These are phyloP conservation scores for Holothuria scabra DNA, from an alignment of 53 echinoderm and acorn worm genomes.

Conservation along the genomic window DNA sequence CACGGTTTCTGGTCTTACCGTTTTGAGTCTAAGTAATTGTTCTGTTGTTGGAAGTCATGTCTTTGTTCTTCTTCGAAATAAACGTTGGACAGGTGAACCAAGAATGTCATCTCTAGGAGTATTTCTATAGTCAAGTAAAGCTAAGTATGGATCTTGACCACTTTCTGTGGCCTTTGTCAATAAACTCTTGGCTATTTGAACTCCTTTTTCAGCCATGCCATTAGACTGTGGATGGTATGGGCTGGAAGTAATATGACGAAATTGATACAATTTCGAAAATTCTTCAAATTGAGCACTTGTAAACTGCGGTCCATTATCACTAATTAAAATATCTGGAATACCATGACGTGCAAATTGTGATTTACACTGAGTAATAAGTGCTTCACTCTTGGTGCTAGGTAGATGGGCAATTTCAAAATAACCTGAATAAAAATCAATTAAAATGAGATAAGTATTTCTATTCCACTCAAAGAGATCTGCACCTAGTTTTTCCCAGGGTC, in stretches of 20 bases:
- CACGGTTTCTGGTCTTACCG: background rate
- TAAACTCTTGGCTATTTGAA: constrained; percentile 54
- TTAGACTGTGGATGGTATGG: constrained; percentile 57
- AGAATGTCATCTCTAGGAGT: constrained; percentile 32
- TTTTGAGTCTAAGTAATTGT: constrained; percentile 28
- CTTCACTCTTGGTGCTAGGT: too few species aligned
- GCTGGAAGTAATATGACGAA: constrained; percentile 4
- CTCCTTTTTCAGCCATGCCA: constrained; percentile 56
- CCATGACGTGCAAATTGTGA: constrained; percentile 56
- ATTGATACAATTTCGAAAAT: constrained; percentile 21
- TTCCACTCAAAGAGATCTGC: too few species aligned
- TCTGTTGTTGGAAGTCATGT: constrained; percentile 29
- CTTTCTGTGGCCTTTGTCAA: constrained; percentile 28
- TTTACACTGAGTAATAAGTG: constrained; percentile 40
- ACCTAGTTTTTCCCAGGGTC: too few species aligned
- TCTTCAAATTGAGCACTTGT: constrained; percentile 4
- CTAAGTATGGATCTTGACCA: constrained; percentile 37
- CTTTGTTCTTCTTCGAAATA: constrained; percentile 37
- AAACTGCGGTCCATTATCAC: background rate
- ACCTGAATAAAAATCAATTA: too few species aligned
- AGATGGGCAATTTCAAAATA: too few species aligned
- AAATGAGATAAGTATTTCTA: too few species aligned
- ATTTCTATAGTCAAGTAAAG: constrained; percentile 35
- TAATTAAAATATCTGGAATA: too few species aligned
- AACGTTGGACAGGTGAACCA: constrained; percentile 45